phyloP scores from a whole-genome alignment of 1,140 invertebrate genomes.

The Paraescarpia echinospica region DNA sequence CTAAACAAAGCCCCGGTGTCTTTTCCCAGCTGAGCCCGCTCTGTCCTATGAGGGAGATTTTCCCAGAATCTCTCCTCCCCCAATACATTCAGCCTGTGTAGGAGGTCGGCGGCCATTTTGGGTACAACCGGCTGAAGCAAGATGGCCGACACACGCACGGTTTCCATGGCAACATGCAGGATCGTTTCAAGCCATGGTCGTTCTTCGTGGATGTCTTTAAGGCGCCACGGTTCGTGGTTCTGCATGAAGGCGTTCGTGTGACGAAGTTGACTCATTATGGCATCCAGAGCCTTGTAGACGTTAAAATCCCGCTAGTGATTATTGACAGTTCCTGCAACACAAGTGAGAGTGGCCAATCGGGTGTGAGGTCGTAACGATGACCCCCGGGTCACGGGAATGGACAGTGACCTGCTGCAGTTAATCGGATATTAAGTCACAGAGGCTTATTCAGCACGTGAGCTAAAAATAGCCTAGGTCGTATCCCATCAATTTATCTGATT shows the following conservation, averaged over 20 bases:
- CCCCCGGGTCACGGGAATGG: not conserved
- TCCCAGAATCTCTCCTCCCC: conserved; percentile 8
- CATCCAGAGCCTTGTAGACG: conserved; percentile 82
- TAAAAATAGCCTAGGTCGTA: no score
- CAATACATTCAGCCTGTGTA: conserved; percentile 60
- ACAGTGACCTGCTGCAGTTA: not conserved
- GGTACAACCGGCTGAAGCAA: conserved; percentile 85
- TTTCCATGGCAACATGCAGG: conserved; percentile 77
- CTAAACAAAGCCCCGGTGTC: not conserved
- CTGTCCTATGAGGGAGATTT: not conserved
- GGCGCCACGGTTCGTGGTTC: conserved; percentile 81
- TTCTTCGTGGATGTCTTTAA: conserved; percentile 63
- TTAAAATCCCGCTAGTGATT: conserved; percentile 63
- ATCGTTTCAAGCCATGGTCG: conserved; percentile 68
- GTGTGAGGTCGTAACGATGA: no score
- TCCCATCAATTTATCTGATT: no score
- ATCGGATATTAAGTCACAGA: no score
- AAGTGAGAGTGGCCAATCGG: not conserved
- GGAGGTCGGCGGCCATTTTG: conserved; percentile 63
- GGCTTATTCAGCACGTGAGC: no score
- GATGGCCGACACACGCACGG: conserved; percentile 71
- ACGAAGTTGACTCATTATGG: conserved; percentile 73
- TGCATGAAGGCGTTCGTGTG: conserved; percentile 85
- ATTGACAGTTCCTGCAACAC: conserved; percentile 26
- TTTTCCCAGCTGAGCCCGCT: not conserved